Base-by-base conservation (phyloP, 2,888 invertebrate species). In the Archips xylosteana region DNA sequence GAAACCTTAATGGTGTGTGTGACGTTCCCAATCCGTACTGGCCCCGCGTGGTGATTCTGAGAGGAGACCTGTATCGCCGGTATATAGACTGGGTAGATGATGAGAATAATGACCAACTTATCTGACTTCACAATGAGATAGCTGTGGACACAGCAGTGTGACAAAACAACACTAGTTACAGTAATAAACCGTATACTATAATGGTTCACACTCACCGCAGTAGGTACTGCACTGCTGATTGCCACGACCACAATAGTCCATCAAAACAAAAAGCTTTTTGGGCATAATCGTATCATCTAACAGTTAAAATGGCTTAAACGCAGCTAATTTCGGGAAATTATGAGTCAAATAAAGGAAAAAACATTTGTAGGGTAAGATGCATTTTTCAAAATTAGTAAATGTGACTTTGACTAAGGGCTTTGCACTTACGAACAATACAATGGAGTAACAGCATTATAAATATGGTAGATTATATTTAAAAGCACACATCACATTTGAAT, bases 121-220 rank as follows among this genome's bases (percentile, higher is more conserved):
- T 54, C 5, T 15, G 0, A 23, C 3, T 54, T 2, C 13, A n/a
- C 47, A 12, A 47, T 64, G 59, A 13, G 60, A 65, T 49, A 8
- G 8, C 49, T 5, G 39, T 42, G 12, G 15, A n/a, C 8, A 63
- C 23, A 63, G 34, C 4, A 57, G 60, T 60, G 32, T 39, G 32
- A 66, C 65, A 60, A 61, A 60, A 71, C 42, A 51, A 51, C 65
- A 49, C 49, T 34, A 42, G 8, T 42, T 45, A 34, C 54, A 71
- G 61, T 61, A 62, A 54, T 51, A 62, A 39, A 39, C 49, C 8
- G 45, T 8, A 59, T 6, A 15, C 13, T 45, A 61, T 61, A 51
- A 61, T 54, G 66, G 49, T 54, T 71, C 51, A 54, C 61, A 49
- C 39, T 65, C 15, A 51, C 71, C 71, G 15, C 66, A 62, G 34